phyloP scores from a whole-genome alignment of 2,888 invertebrate species.

The Eristalis tenax region DNA sequence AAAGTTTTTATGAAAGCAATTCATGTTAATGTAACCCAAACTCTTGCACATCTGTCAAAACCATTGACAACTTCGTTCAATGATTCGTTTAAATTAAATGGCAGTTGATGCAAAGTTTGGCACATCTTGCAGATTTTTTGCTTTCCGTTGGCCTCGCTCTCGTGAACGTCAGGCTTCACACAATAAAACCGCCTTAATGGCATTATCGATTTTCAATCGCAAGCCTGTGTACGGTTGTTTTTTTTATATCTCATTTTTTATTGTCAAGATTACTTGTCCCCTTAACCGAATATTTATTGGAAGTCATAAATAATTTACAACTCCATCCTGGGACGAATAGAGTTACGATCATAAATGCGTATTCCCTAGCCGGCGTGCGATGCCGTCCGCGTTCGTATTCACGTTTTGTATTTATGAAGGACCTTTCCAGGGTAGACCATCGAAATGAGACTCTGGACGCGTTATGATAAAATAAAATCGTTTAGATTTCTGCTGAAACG shows the following conservation, averaged over 20 bases:
- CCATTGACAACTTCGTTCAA: not conserved
- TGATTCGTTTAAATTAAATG: not conserved
- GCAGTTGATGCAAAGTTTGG: not conserved
- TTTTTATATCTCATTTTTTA: constrained; percentile 22
- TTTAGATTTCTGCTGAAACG: not conserved
- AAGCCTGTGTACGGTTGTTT: constrained; percentile 8
- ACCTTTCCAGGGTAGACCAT: not conserved
- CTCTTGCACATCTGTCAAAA: not conserved
- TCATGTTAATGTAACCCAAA: too few species aligned
- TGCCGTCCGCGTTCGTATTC: not conserved
- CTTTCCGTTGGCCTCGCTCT: not conserved
- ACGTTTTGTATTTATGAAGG: not conserved
- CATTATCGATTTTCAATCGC: constrained; percentile 37
- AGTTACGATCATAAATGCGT: constrained; percentile 19
- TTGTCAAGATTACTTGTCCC: constrained; percentile 15
- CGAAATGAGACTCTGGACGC: not conserved
- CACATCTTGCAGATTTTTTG: not conserved
- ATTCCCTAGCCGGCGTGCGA: not conserved
- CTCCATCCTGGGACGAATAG: constrained; percentile 37
- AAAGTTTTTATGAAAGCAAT: too few species aligned
- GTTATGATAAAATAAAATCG: not conserved
- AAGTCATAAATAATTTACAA: constrained; percentile 42
- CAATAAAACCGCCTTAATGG: constrained; percentile 18
- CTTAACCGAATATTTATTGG: constrained; percentile 18
- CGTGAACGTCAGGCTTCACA: not conserved